These are phyloP conservation scores for Zelostemma sp. DNA, from an alignment of 1,140 invertebrate species.

Conservation along the genomic window DNA sequence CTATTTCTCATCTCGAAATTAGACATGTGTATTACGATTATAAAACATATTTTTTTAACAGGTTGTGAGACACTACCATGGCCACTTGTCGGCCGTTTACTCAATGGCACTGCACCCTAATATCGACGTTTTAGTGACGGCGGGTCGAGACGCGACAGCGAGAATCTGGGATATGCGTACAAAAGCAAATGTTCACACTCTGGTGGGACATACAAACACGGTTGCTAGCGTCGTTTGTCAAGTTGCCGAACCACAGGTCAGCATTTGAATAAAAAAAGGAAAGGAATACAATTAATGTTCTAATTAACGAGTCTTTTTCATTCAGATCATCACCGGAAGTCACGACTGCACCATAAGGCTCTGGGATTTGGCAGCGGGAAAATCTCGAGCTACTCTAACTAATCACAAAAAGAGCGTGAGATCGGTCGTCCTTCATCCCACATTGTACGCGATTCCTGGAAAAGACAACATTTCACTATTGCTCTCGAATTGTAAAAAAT, in stretches of 20 bases:
- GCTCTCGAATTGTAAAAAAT: too few relatives aligned
- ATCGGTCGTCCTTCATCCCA: constrained; percentile 91
- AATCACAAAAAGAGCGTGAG: constrained; percentile 99
- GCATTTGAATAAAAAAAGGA: too few relatives aligned
- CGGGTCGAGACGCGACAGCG: constrained; percentile 94
- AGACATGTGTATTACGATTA: too few relatives aligned
- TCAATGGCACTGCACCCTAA: constrained; percentile 94
- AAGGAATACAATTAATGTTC: too few relatives aligned
- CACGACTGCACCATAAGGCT: constrained; percentile 90
- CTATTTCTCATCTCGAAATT: too few relatives aligned
- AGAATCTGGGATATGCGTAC: constrained; percentile 99
- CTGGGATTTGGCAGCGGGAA: constrained; percentile 98
- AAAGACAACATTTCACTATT: too few relatives aligned
- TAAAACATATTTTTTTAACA: too few relatives aligned
- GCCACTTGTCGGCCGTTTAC: constrained; percentile 98
- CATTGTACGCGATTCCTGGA: constrained; percentile 72
- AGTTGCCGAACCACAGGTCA: constrained; percentile 91
- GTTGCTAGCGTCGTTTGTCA: constrained; percentile 95
- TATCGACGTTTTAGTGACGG: constrained; percentile 94
- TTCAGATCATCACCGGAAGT: constrained; percentile 81
- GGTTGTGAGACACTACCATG: constrained; percentile 98
- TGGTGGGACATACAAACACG: constrained; percentile 97
- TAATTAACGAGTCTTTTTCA: too few relatives aligned
- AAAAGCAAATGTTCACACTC: constrained; percentile 97
- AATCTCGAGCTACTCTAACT: constrained; percentile 94